Percentiles rank a stretch among this genome's conserved stretches.
These are phyloP conservation scores for Campylomormyrus tamandua DNA, from an alignment of 2,113 vertebrate species.

Conservation along the genomic window DNA sequence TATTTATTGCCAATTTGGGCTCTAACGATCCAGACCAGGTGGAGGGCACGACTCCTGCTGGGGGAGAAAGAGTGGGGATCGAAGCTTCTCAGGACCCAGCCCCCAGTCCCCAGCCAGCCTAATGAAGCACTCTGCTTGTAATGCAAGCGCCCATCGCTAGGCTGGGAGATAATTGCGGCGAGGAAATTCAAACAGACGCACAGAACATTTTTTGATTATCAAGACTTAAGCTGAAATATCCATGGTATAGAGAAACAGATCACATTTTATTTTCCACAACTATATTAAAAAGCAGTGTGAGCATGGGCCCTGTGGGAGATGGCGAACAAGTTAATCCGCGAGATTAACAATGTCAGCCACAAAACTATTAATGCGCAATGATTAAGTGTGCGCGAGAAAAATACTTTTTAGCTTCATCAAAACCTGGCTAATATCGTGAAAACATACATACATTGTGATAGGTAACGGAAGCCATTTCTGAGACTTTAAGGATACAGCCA, in stretches of 20 bases:
- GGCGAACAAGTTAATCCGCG: background rate
- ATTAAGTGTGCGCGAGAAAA: background rate
- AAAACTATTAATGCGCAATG: background rate
- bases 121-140: conserved; percentile 3
- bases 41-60: conserved; percentile 20
- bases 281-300: background rate
- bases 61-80: background rate
- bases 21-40: conserved; percentile 25
- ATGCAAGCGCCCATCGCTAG: background rate
- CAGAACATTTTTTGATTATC: conserved; percentile 14
- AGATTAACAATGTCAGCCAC: conserved; percentile 15
- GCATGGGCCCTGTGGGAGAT: background rate
- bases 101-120: background rate
- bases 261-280: conserved; percentile 6
- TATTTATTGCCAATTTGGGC: conserved; percentile 31
- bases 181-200: conserved; percentile 11
- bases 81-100: background rate
- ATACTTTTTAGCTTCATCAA: background rate
- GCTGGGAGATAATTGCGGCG: conserved; percentile 1
- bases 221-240: conserved; percentile 2
- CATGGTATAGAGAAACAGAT: conserved; percentile 11
- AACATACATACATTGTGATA: background rate
- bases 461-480: background rate
- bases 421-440: background rate
- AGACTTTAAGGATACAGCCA: background rate